Evolutionary conservation across 2,797 vertebrate genomes (phyloP), one percentile per base, ranked within the genome.

Genomic region (Neopelma chrysocephalum): DNA sequence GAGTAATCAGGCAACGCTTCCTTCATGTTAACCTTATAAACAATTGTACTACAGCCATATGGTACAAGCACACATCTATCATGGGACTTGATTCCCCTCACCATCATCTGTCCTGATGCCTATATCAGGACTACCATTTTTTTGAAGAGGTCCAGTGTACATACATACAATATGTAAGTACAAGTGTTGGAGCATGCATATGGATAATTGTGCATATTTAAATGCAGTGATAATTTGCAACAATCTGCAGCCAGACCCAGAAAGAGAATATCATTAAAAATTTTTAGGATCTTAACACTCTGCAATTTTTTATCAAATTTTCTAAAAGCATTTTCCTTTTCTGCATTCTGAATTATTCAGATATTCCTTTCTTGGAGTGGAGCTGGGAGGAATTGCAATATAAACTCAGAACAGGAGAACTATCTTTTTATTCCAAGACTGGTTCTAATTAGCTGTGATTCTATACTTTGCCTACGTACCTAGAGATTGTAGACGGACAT

Each of bases 91-190:
- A 26, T n/a, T 77, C 10, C 14, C 5, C 34, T 38, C 40, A 18
- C 6, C 26, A 13, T n/a, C 36, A 43, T 11, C 13, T n/a, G 13
- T 51, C 23, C 27, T 77, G 25, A 32, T 25, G 34, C 9, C 19
- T 14, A 3, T 15, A 36, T 26, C 11, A 58, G 21, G 18, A 34
- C 42, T 43, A 54, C 5, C 5, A 2, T 3, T 27, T 54, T 51
- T 77, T 60, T 48, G 0, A 70, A 75, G 17, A 51, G 2, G 12
- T 12, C 29, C 16, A 14, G 12, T 29, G 22, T 36, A 18, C 11
- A 20, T 29, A 31, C 2, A 23, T 13, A 48, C 4, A 36, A 3
- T 2, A 2, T 15, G 2, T 25, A 82, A 75, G 2, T n/a, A 15
- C 12, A 54, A 54, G 7, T 25, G 14, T 42, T 57, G 42, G 29